Conservation (phyloP, 2,888 invertebrate species). For the Oxystoma pomonae region DNA sequence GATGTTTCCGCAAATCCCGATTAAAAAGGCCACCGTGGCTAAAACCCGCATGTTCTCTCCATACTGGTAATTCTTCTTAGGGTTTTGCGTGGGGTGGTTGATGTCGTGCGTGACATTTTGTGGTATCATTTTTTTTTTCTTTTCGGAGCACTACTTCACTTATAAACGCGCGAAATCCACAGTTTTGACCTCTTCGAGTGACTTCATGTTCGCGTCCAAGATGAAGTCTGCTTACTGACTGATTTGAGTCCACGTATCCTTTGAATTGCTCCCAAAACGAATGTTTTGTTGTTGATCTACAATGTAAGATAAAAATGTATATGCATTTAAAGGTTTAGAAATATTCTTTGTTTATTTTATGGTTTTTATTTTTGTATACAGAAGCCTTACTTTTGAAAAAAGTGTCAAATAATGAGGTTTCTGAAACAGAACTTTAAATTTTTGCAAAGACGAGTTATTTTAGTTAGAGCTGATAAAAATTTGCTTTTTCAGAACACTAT, state of each 20-base stretch:
- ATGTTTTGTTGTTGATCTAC: neutral
- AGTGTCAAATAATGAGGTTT: too few species aligned
- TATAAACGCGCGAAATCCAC: neutral
- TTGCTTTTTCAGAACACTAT: too few species aligned
- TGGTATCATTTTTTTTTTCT: neutral
- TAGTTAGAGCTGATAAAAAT: too few species aligned
- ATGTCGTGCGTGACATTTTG: neutral
- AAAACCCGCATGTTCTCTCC: constrained; percentile 13
- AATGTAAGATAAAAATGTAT: neutral
- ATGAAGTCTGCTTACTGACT: neutral
- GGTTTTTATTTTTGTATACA: too few species aligned
- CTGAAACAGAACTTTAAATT: too few species aligned
- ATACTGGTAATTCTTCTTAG: neutral
- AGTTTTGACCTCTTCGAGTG: neutral
- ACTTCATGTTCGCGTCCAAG: neutral
- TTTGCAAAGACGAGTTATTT: too few species aligned
- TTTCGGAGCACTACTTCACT: neutral
- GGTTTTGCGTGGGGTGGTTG: neutral
- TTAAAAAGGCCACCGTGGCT: constrained; percentile 46
- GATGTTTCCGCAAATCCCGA: constrained; percentile 71
- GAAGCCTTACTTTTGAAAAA: too few species aligned
- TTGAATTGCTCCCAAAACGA: neutral
- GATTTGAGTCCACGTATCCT: neutral
- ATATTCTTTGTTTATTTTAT: too few species aligned
- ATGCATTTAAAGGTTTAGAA: too few species aligned